phyloP scores from a whole-genome alignment of 2,113 vertebrate species.

The Xyliphius kryptos region DNA sequence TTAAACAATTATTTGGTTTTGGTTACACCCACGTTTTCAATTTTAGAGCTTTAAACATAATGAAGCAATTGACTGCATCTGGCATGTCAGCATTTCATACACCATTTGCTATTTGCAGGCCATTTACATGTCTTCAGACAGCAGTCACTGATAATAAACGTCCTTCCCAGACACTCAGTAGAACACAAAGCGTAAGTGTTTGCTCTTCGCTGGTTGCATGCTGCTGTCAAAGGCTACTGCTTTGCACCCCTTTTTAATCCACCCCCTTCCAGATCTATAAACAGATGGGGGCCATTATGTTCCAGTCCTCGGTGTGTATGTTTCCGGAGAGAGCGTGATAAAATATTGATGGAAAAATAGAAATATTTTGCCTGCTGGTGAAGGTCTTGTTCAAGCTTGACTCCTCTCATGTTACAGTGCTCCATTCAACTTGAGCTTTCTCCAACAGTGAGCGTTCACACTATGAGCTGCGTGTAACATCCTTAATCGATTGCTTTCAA shows the following conservation, averaged over 20 bases:
- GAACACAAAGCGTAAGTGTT: conserved; percentile 29
- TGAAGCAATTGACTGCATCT: background rate
- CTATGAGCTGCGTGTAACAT: conserved; percentile 33
- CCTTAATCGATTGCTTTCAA: conserved; percentile 58
- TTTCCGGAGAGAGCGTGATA: conserved; percentile 65
- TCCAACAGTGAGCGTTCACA: conserved; percentile 46
- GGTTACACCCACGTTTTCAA: conserved; percentile 3
- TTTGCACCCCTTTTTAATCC: conserved; percentile 44
- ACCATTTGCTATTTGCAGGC: conserved; percentile 51
- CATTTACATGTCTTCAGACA: conserved; percentile 16
- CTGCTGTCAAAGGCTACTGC: conserved; percentile 61
- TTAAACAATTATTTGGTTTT: conserved; percentile 22
- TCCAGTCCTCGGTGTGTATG: conserved; percentile 61
- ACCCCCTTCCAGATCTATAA: conserved; percentile 56
- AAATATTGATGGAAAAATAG: conserved; percentile 78
- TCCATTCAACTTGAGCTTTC: conserved; percentile 43
- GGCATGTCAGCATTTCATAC: conserved; percentile 44
- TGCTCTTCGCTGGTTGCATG: conserved; percentile 35
- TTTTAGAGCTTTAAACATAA: background rate
- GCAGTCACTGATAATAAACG: conserved; percentile 1
- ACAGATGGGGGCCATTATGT: conserved; percentile 72
- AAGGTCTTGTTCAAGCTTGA: conserved; percentile 35
- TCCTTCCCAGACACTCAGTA: conserved; percentile 7
- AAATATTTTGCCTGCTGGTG: conserved; percentile 74
- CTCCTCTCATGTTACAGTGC: conserved; percentile 61